These are phyloP conservation scores for Manduca sexta DNA, from an alignment of 1,140 invertebrate genomes.

Conservation along the genomic window DNA sequence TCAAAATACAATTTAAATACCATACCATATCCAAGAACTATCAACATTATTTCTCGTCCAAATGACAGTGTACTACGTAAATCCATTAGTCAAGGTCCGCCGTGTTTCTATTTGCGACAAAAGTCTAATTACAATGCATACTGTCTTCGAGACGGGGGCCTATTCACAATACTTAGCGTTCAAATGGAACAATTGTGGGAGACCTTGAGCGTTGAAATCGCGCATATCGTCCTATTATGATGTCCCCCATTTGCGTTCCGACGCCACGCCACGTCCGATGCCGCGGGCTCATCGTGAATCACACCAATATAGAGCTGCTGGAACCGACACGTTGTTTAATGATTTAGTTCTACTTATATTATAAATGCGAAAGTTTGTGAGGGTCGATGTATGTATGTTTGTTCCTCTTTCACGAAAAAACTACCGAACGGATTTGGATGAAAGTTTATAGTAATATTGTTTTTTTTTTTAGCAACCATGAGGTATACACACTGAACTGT, in stretches of 20 bases:
- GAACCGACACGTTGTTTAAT: slow-evolving; percentile 1
- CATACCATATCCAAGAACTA: no score
- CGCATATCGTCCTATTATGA: slow-evolving; percentile 18
- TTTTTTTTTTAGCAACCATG: no score
- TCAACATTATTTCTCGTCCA: not conserved
- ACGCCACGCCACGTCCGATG: slow-evolving; percentile 6
- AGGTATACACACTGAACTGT: no score
- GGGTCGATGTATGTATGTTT: no score
- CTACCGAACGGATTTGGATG: no score
- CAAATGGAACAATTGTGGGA: slow-evolving; percentile 13
- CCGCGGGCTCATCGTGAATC: slow-evolving; percentile 2
- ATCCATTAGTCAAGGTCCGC: not conserved
- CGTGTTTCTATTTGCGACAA: not conserved
- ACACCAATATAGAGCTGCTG: slow-evolving; percentile 1
- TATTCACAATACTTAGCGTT: slow-evolving; percentile 10
- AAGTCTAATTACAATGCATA: not conserved
- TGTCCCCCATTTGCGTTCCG: slow-evolving; percentile 18
- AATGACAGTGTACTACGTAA: not conserved
- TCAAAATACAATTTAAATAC: no score
- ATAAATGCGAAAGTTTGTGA: no score
- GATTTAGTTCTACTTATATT: no score
- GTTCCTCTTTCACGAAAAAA: no score
- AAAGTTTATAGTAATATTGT: no score
- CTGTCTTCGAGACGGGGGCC: not conserved
- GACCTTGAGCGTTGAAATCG: slow-evolving; percentile 20